Evolutionary conservation across 2,888 invertebrate species (phyloP).

Genomic region (Megastigmus dorsalis): DNA sequence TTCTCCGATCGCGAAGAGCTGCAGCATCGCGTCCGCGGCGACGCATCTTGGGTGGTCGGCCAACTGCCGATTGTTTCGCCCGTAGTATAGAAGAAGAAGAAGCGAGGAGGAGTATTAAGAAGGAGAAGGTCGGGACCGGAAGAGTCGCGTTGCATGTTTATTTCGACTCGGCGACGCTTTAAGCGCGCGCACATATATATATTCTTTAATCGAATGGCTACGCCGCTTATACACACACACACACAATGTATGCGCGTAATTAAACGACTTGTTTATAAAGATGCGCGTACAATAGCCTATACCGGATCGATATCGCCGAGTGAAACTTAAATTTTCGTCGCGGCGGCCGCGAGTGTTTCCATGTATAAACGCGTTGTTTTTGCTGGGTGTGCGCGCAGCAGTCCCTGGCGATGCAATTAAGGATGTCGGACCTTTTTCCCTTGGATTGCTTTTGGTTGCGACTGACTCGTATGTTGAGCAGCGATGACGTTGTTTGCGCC

Average conservation of each 20-base stretch:
- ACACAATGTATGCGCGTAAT: constrained; percentile 33
- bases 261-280: constrained; percentile 41
- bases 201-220: background rate
- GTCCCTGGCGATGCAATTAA: background rate
- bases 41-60: constrained; percentile 29
- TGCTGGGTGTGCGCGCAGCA: background rate
- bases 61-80: constrained; percentile 3
- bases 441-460: background rate
- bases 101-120: too few relatives aligned
- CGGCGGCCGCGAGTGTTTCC: background rate
- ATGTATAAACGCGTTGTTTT: background rate
- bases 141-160: background rate
- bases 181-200: too few relatives aligned
- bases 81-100: too few relatives aligned
- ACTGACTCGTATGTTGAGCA: too few relatives aligned
- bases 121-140: background rate
- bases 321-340: constrained; percentile 10
- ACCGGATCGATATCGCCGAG: background rate
- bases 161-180: background rate
- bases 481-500: too few relatives aligned
- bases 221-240: too few relatives aligned
- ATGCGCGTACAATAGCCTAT: constrained; percentile 13
- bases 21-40: too few relatives aligned
- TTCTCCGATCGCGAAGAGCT: background rate
- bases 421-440: background rate